These are phyloP conservation scores for Physeter macrocephalus DNA, from an alignment of 2,113 vertebrate genomes.

Conservation along the genomic window DNA sequence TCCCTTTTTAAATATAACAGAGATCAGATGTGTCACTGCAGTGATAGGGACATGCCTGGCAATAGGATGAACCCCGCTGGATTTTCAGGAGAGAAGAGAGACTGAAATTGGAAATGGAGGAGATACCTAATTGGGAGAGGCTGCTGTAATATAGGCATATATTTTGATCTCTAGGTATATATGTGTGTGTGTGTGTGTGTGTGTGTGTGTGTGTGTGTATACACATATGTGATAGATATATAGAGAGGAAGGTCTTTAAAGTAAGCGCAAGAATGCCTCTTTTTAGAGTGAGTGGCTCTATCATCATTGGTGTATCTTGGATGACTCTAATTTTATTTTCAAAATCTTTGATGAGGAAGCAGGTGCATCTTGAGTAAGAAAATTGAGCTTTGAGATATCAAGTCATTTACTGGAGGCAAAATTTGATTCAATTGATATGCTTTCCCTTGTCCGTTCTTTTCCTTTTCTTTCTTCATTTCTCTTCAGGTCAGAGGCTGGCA, in stretches of 20 bases:
- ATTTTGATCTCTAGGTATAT: neutral
- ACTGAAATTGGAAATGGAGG: neutral
- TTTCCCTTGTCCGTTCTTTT: slow-evolving; percentile 41
- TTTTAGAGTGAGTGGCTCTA: slow-evolving; percentile 10
- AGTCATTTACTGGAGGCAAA: slow-evolving; percentile 64
- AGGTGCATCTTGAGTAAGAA: slow-evolving; percentile 9
- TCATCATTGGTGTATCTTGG: neutral
- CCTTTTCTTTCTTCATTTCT: slow-evolving; percentile 71
- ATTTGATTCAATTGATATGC: slow-evolving; percentile 55
- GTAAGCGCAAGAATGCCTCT: neutral
- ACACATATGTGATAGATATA: neutral
- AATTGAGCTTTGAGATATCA: slow-evolving; percentile 36
- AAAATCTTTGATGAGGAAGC: slow-evolving; percentile 51
- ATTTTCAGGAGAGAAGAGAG: neutral
- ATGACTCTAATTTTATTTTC: slow-evolving; percentile 35
- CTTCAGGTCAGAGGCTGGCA: slow-evolving; percentile 77
- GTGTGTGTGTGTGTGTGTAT: rapidly evolving
- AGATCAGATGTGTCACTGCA: neutral
- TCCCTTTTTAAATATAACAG: slow-evolving; percentile 2
- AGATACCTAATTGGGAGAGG: neutral
- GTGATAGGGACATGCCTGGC: neutral
- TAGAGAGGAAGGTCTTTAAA: neutral
- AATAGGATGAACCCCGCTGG: neutral
- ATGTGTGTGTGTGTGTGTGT: rapidly evolving
- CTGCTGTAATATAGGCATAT: neutral